Base-by-base conservation (phyloP, 2,113 vertebrate species). In the Sturnira hondurensis region DNA sequence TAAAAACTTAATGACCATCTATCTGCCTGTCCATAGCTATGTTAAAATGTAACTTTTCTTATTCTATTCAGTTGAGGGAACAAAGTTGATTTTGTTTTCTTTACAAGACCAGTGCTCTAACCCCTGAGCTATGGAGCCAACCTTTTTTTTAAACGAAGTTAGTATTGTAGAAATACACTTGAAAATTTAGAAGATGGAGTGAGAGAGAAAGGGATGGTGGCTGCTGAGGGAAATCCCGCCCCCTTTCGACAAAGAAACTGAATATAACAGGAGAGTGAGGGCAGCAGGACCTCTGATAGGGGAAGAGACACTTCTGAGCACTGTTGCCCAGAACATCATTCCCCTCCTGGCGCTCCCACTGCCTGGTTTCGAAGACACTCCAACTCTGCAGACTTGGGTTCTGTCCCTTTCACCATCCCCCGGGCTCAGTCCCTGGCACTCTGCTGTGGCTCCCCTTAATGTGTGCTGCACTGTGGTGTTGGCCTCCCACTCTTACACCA, bases 211-310 rank as follows among this genome's bases (percentile, higher is more conserved):
- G 31, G 16, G n/a, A 91, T 3, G 2, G 16, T 43, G 45, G 76
- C 61, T 54, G 15, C 4, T 52, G 58, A 76, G 45, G 45, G 73
- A 33, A 68, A 61, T 41, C 33, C n/a, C 81, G 52, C 7, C 6
- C 31, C 9, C 17, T 38, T 19, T 31, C 17, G 17, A 22, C 8
- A 20, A n/a, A 54, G 54, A 67, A 61, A 6, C 24, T 52, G 7
- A 58, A 33, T 7, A 0, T 4, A 54, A 4, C 0, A 3, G n/a
- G 19, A 71, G 20, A 24, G 4, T 0, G 26, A n/a, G 33, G 12
- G 15, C 17, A 33, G 10, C 38, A 13, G 20, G 15, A 36, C 43
- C 61, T 45, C 4, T 24, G 19, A 36, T 0, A 38, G n/a, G 36
- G 38, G 56, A 28, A 45, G 33, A 31, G 38, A 61, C 2, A 7